phyloP scores from a whole-genome alignment of 2,113 vertebrate species.

The Eulemur rufifrons region DNA sequence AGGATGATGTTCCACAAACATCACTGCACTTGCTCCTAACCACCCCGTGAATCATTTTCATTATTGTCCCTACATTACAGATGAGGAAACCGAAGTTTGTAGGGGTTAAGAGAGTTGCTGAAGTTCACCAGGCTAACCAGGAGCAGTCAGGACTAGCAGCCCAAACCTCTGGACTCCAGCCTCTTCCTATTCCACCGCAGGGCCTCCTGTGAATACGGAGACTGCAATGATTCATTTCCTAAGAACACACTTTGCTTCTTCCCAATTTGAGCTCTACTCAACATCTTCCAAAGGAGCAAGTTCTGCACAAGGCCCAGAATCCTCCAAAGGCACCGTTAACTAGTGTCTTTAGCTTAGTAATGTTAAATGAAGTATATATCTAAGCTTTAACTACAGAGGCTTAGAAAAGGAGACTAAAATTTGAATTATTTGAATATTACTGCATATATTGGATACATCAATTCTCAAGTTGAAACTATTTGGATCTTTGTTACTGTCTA shows the following conservation, averaged over 20 bases:
- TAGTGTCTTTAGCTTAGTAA: neutral
- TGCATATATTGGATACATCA: neutral
- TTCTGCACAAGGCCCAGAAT: neutral
- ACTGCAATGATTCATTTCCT: neutral
- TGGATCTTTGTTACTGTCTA: neutral
- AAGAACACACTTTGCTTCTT: neutral
- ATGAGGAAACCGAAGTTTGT: neutral
- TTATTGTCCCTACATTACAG: neutral
- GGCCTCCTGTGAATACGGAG: neutral
- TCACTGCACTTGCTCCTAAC: neutral
- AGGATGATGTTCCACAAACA: neutral
- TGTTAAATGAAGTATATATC: neutral
- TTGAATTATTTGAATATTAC: neutral
- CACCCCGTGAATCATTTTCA: neutral
- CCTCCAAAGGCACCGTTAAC: neutral
- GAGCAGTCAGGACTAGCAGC: neutral
- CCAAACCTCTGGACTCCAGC: accelerated
- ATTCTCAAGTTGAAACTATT: neutral
- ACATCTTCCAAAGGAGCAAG: constrained; percentile 6
- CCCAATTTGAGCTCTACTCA: neutral
- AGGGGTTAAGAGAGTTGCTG: neutral
- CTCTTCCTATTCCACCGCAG: neutral
- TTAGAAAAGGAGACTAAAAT: neutral
- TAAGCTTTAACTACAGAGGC: neutral
- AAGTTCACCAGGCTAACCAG: neutral